phyloP scores from a whole-genome alignment of 92 coral and sea anemone species.

The Nematostella vectensis region DNA sequence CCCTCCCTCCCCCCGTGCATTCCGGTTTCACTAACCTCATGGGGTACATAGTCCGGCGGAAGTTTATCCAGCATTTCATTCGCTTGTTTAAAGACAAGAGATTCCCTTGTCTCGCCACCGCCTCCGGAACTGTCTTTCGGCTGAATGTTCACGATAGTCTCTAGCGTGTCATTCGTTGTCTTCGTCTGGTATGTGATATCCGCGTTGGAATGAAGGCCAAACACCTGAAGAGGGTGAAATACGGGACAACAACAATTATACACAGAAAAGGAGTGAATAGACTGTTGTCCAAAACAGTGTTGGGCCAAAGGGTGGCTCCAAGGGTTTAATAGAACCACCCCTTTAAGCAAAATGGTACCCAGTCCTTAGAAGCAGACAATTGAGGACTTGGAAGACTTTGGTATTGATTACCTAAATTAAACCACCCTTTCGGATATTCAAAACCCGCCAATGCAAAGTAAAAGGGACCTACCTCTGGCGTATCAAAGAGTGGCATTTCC shows the following conservation, averaged over 20 bases:
- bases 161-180: slow-evolving; percentile 92
- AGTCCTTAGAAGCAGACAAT: too few relatives aligned
- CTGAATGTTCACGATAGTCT: slow-evolving; percentile 93
- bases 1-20: too few relatives aligned
- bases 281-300: too few relatives aligned
- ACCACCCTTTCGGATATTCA: too few relatives aligned
- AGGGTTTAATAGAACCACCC: too few relatives aligned
- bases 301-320: too few relatives aligned
- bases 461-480: slow-evolving; percentile 87
- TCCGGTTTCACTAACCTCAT: slow-evolving; percentile 66
- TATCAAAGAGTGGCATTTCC: slow-evolving; percentile 90
- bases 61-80: slow-evolving; percentile 95
- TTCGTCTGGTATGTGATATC: slow-evolving; percentile 98
- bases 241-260: slow-evolving; percentile 3
- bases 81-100: slow-evolving; percentile 83
- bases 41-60: slow-evolving; percentile 88
- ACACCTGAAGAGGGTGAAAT: slow-evolving; percentile 50
- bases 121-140: slow-evolving; percentile 98
- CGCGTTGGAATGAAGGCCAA: slow-evolving; percentile 94
- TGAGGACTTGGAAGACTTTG: too few relatives aligned
- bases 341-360: too few relatives aligned
- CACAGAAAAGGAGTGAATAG: too few relatives aligned
- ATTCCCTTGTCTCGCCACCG: slow-evolving; percentile 96
- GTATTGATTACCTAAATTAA: too few relatives aligned
- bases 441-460: too few relatives aligned